Conservation (phyloP, 2,888 invertebrate species). For the Athrips mouffetella region DNA sequence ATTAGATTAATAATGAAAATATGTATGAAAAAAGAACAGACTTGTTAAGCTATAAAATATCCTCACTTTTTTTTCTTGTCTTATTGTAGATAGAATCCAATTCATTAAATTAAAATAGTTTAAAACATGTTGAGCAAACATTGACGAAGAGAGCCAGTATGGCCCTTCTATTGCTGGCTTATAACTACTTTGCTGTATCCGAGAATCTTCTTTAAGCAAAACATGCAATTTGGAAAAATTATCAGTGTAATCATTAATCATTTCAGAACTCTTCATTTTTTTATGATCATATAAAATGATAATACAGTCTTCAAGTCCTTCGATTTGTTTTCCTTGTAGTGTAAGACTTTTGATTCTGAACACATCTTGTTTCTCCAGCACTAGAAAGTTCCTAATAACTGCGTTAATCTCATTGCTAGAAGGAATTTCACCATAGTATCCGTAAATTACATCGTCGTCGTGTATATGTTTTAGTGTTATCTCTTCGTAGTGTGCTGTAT, state of each 20-base stretch:
- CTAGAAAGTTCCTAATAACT: slow-evolving; percentile 33
- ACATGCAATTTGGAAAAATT: slow-evolving; percentile 47
- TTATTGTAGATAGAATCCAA: slow-evolving; percentile 48
- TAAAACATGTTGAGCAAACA: slow-evolving; percentile 58
- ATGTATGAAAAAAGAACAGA: background rate
- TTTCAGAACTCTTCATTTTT: slow-evolving; percentile 55
- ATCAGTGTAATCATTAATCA: slow-evolving; percentile 39
- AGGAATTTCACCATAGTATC: slow-evolving; percentile 32
- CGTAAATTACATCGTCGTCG: slow-evolving; percentile 38
- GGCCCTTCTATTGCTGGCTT: slow-evolving; percentile 32
- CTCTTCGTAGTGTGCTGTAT: slow-evolving; percentile 26
- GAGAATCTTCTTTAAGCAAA: slow-evolving; percentile 39
- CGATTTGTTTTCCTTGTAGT: slow-evolving; percentile 37
- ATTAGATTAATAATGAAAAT: background rate
- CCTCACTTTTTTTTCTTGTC: slow-evolving; percentile 51
- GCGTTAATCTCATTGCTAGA: background rate
- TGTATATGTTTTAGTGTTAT: slow-evolving; percentile 21
- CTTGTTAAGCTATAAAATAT: too few species aligned
- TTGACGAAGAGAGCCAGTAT: slow-evolving; percentile 52
- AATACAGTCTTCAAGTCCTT: slow-evolving; percentile 38
- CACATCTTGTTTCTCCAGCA: slow-evolving; percentile 29
- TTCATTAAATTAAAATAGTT: slow-evolving; percentile 51
- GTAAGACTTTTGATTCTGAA: slow-evolving; percentile 38
- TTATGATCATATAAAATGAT: slow-evolving; percentile 57
- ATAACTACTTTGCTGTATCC: slow-evolving; percentile 18